Evolutionary conservation across 2,113 vertebrate genomes (phyloP).

Genomic region (Grus americana): DNA sequence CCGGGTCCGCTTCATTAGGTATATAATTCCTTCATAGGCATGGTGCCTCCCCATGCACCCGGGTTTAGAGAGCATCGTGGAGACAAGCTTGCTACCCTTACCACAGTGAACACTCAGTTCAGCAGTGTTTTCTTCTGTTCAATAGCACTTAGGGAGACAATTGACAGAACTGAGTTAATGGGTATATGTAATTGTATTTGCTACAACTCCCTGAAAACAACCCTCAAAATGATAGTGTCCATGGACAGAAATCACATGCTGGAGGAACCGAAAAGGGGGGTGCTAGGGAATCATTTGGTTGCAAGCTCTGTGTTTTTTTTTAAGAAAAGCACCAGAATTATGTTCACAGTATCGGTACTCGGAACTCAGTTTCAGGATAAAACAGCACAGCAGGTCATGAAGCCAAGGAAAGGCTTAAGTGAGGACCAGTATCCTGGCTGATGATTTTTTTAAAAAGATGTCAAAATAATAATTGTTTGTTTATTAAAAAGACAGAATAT

Average conservation of each 20-base stretch:
- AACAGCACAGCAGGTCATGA: conserved; percentile 31
- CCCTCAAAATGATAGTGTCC: not conserved
- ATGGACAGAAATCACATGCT: not conserved
- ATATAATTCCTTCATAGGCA: not conserved
- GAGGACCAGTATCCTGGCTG: conserved; percentile 28
- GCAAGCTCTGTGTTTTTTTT: conserved; percentile 18
- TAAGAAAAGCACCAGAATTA: conserved; percentile 64
- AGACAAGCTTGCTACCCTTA: not conserved
- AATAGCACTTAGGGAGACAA: not conserved
- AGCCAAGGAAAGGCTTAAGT: conserved; percentile 39
- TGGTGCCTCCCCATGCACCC: not conserved
- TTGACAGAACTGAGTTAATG: not conserved
- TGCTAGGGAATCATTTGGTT: not conserved
- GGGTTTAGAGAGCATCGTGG: not conserved
- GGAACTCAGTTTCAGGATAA: conserved; percentile 38
- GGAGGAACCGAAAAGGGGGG: not conserved
- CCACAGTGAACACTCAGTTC: not conserved
- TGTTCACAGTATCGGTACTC: conserved; percentile 44
- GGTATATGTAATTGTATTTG: not conserved
- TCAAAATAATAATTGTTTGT: not conserved
- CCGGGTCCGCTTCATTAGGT: not conserved
- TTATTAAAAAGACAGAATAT: not conserved
- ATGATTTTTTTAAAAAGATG: conserved; percentile 30
- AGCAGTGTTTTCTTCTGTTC: not conserved
- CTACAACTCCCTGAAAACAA: conserved; percentile 14